These are phyloP conservation scores for Acanthacorydalis orientalis DNA, from an alignment of 2,888 invertebrate species.

Conservation along the genomic window DNA sequence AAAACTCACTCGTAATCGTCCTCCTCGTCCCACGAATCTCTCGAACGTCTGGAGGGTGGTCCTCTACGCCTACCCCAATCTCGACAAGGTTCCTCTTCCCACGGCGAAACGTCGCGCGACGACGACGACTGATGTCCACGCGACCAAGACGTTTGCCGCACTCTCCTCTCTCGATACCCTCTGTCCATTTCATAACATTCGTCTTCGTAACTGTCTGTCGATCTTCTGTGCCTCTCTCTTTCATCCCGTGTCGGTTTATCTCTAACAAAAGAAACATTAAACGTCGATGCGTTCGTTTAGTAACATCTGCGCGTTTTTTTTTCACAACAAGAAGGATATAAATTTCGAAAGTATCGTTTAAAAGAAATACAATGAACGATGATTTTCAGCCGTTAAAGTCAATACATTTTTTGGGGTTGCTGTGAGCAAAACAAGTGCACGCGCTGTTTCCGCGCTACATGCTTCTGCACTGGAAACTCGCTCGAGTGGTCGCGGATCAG, in stretches of 20 bases:
- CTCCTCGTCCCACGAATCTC: constrained; percentile 44
- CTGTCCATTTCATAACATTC: constrained; percentile 19
- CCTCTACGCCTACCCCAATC: constrained; percentile 31
- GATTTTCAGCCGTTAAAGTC: no score
- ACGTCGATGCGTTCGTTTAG: background rate
- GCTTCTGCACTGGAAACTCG: no score
- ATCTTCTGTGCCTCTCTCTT: constrained; percentile 12
- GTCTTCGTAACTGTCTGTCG: constrained; percentile 26
- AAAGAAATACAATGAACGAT: no score
- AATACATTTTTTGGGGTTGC: no score
- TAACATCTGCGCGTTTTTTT: no score
- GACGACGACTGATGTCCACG: constrained; percentile 39
- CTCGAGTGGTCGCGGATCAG: no score
- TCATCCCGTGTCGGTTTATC: constrained; percentile 7
- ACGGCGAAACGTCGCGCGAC: constrained; percentile 61
- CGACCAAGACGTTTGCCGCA: constrained; percentile 12
- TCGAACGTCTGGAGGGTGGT: constrained; percentile 8
- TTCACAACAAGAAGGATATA: no score
- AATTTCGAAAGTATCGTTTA: no score
- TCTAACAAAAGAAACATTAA: no score
- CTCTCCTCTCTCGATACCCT: constrained; percentile 14
- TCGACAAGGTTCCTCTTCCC: constrained; percentile 48
- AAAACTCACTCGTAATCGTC: constrained; percentile 51
- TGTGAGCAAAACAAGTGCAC: no score
- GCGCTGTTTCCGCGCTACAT: no score